Base-by-base conservation (phyloP, 2,113 vertebrate species). In the Myotis lucifugus region DNA sequence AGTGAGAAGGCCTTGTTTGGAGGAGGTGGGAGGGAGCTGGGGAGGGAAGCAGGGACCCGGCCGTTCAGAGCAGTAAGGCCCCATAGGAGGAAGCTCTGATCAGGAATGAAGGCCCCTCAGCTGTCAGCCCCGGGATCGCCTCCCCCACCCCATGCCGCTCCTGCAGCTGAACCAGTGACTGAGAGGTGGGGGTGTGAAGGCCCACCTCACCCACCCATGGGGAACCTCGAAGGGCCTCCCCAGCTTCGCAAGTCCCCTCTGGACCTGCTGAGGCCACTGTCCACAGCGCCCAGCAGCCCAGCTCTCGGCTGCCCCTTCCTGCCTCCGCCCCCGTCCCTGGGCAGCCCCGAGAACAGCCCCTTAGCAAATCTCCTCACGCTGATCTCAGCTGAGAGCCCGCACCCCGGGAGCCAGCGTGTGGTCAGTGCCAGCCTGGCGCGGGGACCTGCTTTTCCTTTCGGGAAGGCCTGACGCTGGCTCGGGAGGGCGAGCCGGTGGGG, bases 71-170 rank as follows among this genome's bases (percentile, higher is more conserved):
- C 32, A 40, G 17, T 23, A 3, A 54, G 67, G 29, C 27, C 17
- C 2, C 0, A 23, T 32, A 21, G 34, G 34, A 56, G 48, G 61
- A n/a, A 3, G 48, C 23, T 7, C 61, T 70, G 8, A 1, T 21
- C 34, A 15, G 74, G 34, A 69, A 25, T 5, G 88, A 54, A 23
- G 59, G 14, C 19, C 70, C 56, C 14, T 54, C 27, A 42, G 34
- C 59, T 34, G 59, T 46, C 48, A 32, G 61, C 13, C 70, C 54
- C 18, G 9, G 77, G 64, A 17, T 12, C 4, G 6, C 46, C 46
- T 25, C 19, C 0, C n/a, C 42, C 54, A 12, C 5, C 5, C 5
- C 0, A 0, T 0, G 3, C 9, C 4, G 5, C 54, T 54, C 19
- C 48, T 2, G 29, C 72, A 34, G 82, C 14, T 10, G 19, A 11